Evolutionary conservation across 2,797 vertebrate genomes (phyloP), one percentile per base, ranked within the genome.

Genomic region (Ispidina picta): DNA sequence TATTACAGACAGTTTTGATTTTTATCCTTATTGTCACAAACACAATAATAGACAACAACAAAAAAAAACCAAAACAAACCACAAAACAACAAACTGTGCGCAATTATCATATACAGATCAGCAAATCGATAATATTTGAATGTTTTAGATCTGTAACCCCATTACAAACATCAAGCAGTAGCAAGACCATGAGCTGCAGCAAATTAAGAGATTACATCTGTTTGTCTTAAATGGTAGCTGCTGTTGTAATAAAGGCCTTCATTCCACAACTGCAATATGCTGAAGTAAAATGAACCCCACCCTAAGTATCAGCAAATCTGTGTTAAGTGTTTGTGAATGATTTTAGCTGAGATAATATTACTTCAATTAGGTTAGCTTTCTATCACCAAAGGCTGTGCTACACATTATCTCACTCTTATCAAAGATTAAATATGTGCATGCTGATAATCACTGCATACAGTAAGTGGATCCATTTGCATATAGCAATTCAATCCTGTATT

Each of bases 211-310:
- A 51, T 65, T 65, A 22, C 35, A 77, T 59, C 35, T 85, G 23
- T 44, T 91, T 88, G 48, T 74, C 25, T 39, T 58, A 64, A 72
- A 49, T 22, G 29, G 41, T 51, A 77, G 55, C 25, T 82, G 41
- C 41, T 84, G 25, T 56, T 93, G 62, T 88, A 88, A 85, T 88
- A 54, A 84, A 90, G 56, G 37, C 26, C 65, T 71, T 31, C n/a
- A 31, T 81, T 60, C 77, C 81, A 65, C 18, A 69, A 35, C 14
- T 74, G 25, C 51, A 85, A 56, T 51, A 77, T 23, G 13, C 41
- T 62, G 76, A 85, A 82, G 55, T 69, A 68, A 64, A 41, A 77
- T 64, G 15, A 83, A 52, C 66, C 69, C 26, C 37, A 75, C 19
- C 26, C 41, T 59, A 52, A 75, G 4, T 62, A 80, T 83, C 37